These are phyloP conservation scores for Prenolepis imparis DNA, from an alignment of 2,888 invertebrate species.

Conservation along the genomic window DNA sequence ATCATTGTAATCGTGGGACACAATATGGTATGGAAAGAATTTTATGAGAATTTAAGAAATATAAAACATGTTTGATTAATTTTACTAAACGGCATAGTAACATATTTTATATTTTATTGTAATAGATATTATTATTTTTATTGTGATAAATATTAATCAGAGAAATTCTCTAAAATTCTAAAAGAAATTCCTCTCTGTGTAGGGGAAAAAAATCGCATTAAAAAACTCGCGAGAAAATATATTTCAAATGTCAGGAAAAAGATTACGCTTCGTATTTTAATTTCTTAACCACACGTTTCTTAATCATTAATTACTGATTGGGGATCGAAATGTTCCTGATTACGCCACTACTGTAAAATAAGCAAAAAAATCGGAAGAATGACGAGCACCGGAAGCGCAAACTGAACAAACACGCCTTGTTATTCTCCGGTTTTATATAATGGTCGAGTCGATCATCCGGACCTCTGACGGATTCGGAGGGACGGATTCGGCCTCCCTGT, in stretches of 20 bases:
- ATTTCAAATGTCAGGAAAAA: background rate
- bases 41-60: too few species aligned
- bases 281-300: background rate
- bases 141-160: too few species aligned
- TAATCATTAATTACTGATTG: background rate
- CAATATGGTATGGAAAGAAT: too few species aligned
- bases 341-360: background rate
- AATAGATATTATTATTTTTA: too few species aligned
- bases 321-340: background rate
- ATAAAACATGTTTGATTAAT: too few species aligned
- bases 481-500: background rate
- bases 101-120: too few species aligned
- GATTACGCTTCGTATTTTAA: background rate
- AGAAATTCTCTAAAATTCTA: too few species aligned
- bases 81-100: too few species aligned
- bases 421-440: conserved; percentile 33
- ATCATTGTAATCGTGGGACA: too few species aligned
- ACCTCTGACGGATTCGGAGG: conserved; percentile 40
- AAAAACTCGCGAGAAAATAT: background rate
- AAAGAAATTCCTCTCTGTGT: too few species aligned
- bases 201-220: background rate
- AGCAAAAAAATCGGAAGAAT: background rate
- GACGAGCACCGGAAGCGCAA: background rate
- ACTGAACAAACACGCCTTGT: conserved; percentile 31
- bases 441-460: conserved; percentile 1